Evolutionary conservation across 2,797 vertebrate genomes (phyloP).

Genomic region (Australoheros facetus): DNA sequence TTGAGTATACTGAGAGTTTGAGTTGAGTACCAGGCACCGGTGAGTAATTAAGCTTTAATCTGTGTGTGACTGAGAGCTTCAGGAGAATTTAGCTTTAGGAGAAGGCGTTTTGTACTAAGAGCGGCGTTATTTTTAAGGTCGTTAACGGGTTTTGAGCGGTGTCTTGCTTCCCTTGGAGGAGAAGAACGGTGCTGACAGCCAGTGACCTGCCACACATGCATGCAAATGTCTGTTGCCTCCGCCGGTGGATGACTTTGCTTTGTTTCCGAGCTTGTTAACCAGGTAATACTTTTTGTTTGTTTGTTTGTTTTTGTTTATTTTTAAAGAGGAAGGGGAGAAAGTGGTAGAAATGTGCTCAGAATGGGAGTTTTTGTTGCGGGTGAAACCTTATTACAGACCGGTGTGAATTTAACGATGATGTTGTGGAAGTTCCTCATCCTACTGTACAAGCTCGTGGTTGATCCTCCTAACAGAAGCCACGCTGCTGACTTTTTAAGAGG

Average conservation of each 20-base stretch:
- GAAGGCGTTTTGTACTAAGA: neutral
- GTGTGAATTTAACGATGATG: too few relatives aligned
- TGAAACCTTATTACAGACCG: neutral
- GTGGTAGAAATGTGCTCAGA: neutral
- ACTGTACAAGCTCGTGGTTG: slow-evolving; percentile 32
- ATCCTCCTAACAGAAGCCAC: slow-evolving; percentile 19
- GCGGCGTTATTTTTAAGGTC: neutral
- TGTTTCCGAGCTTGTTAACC: slow-evolving; percentile 25
- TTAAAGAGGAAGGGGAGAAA: neutral
- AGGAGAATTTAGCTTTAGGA: neutral
- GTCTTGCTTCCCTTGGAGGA: slow-evolving; percentile 9
- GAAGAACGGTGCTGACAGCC: slow-evolving; percentile 46
- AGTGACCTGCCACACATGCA: slow-evolving; percentile 51
- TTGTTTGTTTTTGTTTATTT: too few relatives aligned
- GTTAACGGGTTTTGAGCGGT: neutral
- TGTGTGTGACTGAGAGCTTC: neutral
- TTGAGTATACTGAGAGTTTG: slow-evolving; percentile 55
- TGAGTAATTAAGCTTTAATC: slow-evolving; percentile 33
- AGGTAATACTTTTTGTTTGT: slow-evolving; percentile 6
- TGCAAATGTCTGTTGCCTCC: slow-evolving; percentile 9
- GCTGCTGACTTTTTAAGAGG: neutral
- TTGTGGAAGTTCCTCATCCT: slow-evolving; percentile 19
- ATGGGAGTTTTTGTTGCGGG: neutral
- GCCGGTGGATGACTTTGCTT: slow-evolving; percentile 32
- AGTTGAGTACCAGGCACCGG: slow-evolving; percentile 51